Percentiles rank a stretch among this genome's conserved stretches.
Conservation (phyloP, 1,140 invertebrate species). For the Helicorthomorpha holstii region DNA sequence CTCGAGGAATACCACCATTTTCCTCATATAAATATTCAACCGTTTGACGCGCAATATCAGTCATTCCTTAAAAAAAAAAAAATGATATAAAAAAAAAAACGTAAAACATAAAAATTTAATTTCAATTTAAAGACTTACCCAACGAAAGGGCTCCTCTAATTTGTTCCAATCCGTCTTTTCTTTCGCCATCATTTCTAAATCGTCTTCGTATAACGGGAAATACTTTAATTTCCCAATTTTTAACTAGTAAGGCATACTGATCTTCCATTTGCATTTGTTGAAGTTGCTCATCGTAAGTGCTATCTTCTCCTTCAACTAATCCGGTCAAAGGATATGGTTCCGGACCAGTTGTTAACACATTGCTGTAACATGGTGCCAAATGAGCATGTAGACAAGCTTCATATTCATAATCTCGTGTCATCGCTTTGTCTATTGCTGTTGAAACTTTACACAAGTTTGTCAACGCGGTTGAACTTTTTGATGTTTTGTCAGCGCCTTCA, state of each 20-base stretch:
- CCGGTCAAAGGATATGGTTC: slow-evolving; percentile 13
- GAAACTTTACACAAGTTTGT: slow-evolving; percentile 18
- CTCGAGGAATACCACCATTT: slow-evolving; percentile 27
- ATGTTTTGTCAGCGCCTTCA: too few relatives aligned
- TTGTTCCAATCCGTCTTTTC: slow-evolving; percentile 29
- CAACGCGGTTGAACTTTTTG: neutral
- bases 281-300: slow-evolving; percentile 19
- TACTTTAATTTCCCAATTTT: slow-evolving; percentile 29
- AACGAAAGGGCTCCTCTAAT: slow-evolving; percentile 27
- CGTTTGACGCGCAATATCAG: slow-evolving; percentile 29
- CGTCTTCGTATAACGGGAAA: slow-evolving; percentile 27
- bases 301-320: slow-evolving; percentile 18
- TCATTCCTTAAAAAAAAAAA: slow-evolving; percentile 23
- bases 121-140: slow-evolving; percentile 13
- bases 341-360: slow-evolving; percentile 20
- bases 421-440: slow-evolving; percentile 17
- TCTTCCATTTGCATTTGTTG: slow-evolving; percentile 24
- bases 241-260: slow-evolving; percentile 26
- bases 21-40: slow-evolving; percentile 31
- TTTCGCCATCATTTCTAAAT: slow-evolving; percentile 29
- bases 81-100: neutral
- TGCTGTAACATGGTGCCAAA: slow-evolving; percentile 20
- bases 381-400: slow-evolving; percentile 21
- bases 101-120: neutral
- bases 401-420: slow-evolving; percentile 23